Conservation (phyloP, 2,888 invertebrate genomes). For the Andrena chrysosceles region DNA sequence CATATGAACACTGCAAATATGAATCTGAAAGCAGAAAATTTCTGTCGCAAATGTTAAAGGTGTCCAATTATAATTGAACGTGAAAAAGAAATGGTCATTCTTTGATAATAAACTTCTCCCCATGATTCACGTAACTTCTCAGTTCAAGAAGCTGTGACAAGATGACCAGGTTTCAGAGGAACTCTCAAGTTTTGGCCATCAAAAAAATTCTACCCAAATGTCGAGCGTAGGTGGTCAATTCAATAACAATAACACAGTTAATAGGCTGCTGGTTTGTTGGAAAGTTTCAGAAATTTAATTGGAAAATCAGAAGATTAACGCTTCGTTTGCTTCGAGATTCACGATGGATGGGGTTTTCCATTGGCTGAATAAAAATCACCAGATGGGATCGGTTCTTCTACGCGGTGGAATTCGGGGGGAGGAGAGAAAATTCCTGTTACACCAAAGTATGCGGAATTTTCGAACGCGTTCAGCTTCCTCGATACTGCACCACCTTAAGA, state of each 20-base stretch:
- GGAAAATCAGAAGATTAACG: slow-evolving; percentile 23
- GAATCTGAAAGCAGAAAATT: no score
- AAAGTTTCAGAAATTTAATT: slow-evolving; percentile 1
- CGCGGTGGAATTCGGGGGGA: background rate
- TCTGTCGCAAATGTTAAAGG: no score
- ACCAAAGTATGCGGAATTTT: slow-evolving; percentile 11
- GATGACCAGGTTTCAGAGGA: background rate
- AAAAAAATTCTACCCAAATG: background rate
- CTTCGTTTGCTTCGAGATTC: slow-evolving; percentile 9
- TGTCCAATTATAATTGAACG: no score
- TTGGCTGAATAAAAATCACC: slow-evolving; percentile 7
- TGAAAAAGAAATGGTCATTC: background rate
- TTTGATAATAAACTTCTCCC: background rate
- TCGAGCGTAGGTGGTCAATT: background rate
- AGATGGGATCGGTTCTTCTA: background rate
- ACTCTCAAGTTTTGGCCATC: background rate
- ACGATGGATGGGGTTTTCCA: background rate
- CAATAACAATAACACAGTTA: background rate
- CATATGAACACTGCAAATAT: no score
- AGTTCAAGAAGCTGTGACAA: background rate
- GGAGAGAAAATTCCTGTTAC: background rate
- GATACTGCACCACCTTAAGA: slow-evolving; percentile 1
- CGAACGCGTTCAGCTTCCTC: slow-evolving; percentile 12
- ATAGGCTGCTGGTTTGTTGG: background rate
- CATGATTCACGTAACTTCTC: background rate